phyloP scores from a whole-genome alignment of 2,888 invertebrate genomes.

The Busseola fusca region DNA sequence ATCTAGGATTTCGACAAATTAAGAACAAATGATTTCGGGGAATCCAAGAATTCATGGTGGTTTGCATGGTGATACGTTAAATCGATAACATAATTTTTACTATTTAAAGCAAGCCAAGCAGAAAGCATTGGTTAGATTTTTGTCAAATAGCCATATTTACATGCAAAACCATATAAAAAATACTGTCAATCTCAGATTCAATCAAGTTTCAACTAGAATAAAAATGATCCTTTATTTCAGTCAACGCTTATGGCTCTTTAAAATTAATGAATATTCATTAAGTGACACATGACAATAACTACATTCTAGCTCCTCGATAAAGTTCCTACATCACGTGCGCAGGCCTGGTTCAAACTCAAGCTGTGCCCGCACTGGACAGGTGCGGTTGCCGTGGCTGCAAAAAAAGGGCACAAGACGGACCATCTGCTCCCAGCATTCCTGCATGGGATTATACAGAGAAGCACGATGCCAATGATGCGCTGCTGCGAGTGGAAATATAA shows the following conservation, averaged over 20 bases:
- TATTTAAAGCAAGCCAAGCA: background rate
- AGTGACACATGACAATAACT: background rate
- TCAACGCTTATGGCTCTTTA: background rate
- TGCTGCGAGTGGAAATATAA: background rate
- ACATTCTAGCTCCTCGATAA: background rate
- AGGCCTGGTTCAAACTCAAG: slow-evolving; percentile 29
- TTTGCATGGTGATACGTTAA: background rate
- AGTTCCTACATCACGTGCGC: slow-evolving; percentile 10
- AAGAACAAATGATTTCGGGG: background rate
- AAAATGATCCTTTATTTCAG: background rate
- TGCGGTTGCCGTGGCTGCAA: slow-evolving; percentile 25
- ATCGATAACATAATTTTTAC: background rate
- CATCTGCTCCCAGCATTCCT: slow-evolving; percentile 51
- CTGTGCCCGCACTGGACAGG: slow-evolving; percentile 49
- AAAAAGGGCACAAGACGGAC: slow-evolving; percentile 18
- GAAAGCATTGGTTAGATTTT: background rate
- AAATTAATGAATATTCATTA: background rate
- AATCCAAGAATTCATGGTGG: background rate
- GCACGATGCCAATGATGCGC: slow-evolving; percentile 14
- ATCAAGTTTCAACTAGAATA: background rate
- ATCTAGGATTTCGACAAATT: background rate
- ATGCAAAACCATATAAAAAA: background rate
- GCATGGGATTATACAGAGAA: slow-evolving; percentile 16
- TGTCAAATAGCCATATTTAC: background rate
- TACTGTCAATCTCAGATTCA: background rate